Evolutionary conservation across 2,888 invertebrate genomes (phyloP).

Genomic region (Heterodera filipjevi): DNA sequence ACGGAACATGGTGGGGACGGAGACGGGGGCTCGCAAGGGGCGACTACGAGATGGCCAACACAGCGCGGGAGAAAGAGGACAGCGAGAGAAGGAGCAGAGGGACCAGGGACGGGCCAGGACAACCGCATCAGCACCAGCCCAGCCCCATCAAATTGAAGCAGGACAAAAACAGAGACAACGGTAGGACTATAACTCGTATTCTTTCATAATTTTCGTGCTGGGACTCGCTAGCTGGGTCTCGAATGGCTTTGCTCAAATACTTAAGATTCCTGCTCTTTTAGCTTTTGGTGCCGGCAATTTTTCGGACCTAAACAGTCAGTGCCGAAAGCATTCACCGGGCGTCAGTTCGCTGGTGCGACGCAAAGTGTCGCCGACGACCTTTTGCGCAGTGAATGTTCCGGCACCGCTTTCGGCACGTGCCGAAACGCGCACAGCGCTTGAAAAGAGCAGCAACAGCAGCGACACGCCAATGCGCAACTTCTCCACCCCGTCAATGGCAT

Average conservation of each 20-base stretch:
- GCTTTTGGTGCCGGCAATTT: background rate
- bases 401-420: background rate
- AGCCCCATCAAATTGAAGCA: background rate
- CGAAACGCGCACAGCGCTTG: conserved; percentile 1
- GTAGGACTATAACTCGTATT: no score
- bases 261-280: background rate
- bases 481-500: background rate
- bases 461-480: conserved; percentile 7
- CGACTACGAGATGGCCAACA: conserved; percentile 12
- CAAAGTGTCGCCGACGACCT: conserved; percentile 16
- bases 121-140: background rate
- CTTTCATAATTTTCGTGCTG: no score
- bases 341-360: conserved; percentile 16
- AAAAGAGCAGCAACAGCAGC: background rate
- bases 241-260: no score
- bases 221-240: no score
- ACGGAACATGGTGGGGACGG: background rate
- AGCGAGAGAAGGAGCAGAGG: background rate
- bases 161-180: background rate
- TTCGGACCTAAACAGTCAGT: background rate
- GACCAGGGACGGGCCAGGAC: background rate
- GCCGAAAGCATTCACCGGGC: conserved; percentile 25
- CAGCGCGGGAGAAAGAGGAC: background rate
- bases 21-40: background rate
- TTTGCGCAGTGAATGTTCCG: background rate